Evolutionary conservation across 2,888 invertebrate genomes (phyloP).

Genomic region (Rutpela maculata): DNA sequence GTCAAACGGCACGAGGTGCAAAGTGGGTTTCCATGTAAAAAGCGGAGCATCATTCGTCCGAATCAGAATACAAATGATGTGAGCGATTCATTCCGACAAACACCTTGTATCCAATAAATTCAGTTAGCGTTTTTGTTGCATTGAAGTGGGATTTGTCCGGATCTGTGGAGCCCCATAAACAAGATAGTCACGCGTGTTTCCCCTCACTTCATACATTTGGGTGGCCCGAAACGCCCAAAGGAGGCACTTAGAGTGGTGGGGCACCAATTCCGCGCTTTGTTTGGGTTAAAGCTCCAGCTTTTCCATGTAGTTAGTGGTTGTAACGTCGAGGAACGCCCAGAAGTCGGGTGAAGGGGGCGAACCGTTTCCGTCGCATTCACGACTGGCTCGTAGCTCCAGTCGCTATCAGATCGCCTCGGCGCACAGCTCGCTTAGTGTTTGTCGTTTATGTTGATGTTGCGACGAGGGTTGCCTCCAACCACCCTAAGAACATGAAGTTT

Average conservation of each 20-base stretch:
- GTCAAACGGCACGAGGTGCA: conserved; percentile 70
- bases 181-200: conserved; percentile 72
- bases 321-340: conserved; percentile 62
- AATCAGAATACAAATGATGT: conserved; percentile 75
- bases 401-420: conserved; percentile 71
- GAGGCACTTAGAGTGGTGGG: conserved; percentile 59
- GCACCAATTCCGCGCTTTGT: conserved; percentile 62
- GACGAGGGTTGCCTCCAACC: conserved; percentile 55
- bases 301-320: conserved; percentile 70
- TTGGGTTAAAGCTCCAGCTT: conserved; percentile 63
- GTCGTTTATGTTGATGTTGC: conserved; percentile 64
- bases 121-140: conserved; percentile 74
- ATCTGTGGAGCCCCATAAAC: conserved; percentile 74
- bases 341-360: conserved; percentile 63
- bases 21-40: conserved; percentile 75
- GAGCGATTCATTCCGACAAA: conserved; percentile 75
- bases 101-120: conserved; percentile 76
- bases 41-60: conserved; percentile 73
- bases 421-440: conserved; percentile 66
- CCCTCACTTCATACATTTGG: conserved; percentile 43
- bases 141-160: conserved; percentile 74
- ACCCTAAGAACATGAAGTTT: conserved; percentile 61
- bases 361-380: conserved; percentile 68
- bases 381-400: conserved; percentile 69
- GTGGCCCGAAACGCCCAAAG: conserved; percentile 49